These are phyloP conservation scores for Campoplex capitator DNA, from an alignment of 2,888 invertebrate species.

Conservation along the genomic window DNA sequence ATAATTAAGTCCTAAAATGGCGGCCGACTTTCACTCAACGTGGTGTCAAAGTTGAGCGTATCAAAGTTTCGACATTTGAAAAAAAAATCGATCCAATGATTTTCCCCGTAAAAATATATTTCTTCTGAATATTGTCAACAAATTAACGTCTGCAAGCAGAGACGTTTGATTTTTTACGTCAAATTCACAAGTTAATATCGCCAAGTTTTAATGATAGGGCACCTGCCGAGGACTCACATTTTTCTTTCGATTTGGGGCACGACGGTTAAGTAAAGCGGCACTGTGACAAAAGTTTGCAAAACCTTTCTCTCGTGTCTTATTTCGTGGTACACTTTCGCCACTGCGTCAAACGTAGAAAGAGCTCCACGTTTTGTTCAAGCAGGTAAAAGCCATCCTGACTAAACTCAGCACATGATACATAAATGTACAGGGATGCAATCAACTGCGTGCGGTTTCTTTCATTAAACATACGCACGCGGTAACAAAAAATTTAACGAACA, in stretches of 20 bases:
- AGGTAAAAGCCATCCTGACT: constrained; percentile 4
- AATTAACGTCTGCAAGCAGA: too few species aligned
- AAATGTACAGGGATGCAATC: constrained; percentile 24
- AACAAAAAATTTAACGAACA: constrained; percentile 26
- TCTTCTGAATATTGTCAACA: too few species aligned
- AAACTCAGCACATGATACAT: neutral
- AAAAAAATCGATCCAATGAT: too few species aligned
- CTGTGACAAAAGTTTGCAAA: neutral
- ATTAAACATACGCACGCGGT: constrained; percentile 68
- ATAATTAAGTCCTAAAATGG: too few species aligned
- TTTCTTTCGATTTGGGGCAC: neutral
- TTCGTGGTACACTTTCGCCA: neutral
- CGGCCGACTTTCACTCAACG: too few species aligned
- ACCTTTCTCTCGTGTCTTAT: neutral
- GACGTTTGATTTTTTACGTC: neutral
- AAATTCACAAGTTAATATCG: neutral
- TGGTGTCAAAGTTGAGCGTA: too few species aligned
- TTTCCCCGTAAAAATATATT: too few species aligned
- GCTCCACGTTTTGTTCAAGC: neutral
- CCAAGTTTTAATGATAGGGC: neutral
- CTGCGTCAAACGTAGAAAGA: neutral
- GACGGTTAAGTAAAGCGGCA: neutral
- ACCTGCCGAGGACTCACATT: neutral
- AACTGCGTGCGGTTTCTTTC: constrained; percentile 74
- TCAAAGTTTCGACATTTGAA: too few species aligned